Percentiles rank a stretch among this genome's conserved stretches.
Evolutionary conservation across 2,888 invertebrate genomes (phyloP).

Genomic region (Nipponacmea schrenckii): DNA sequence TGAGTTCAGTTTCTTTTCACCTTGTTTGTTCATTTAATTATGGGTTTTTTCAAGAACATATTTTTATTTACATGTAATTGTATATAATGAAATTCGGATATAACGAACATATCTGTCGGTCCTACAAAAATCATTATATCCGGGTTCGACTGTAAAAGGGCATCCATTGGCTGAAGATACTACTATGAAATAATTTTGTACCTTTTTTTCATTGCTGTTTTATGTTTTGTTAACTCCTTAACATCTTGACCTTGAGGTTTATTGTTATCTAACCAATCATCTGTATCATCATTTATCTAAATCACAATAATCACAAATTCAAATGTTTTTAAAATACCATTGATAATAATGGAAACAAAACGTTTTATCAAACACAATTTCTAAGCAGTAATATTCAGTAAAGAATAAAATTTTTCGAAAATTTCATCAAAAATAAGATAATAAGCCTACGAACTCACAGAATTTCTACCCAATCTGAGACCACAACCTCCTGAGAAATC

Average conservation of each 20-base stretch:
- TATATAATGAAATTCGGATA: too few relatives aligned
- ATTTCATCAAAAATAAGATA: too few relatives aligned
- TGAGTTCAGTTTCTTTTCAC: too few relatives aligned
- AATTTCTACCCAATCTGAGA: slow-evolving; percentile 48
- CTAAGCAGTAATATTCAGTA: too few relatives aligned
- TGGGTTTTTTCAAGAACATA: too few relatives aligned
- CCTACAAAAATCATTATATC: too few relatives aligned
- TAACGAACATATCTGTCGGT: too few relatives aligned
- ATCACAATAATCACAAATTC: not conserved
- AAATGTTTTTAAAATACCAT: not conserved
- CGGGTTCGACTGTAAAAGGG: too few relatives aligned
- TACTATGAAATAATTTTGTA: not conserved
- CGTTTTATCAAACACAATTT: not conserved
- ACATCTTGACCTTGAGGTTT: not conserved
- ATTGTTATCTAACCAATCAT: not conserved
- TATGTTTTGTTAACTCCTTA: not conserved
- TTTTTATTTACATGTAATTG: too few relatives aligned
- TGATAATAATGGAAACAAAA: not conserved
- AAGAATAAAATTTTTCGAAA: too few relatives aligned
- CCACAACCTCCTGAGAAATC: slow-evolving; percentile 53
- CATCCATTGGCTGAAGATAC: too few relatives aligned
- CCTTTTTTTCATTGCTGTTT: slow-evolving; percentile 1
- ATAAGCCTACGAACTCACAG: slow-evolving; percentile 30
- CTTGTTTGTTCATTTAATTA: too few relatives aligned
- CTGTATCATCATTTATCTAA: not conserved